Conservation (phyloP, 1,140 invertebrate species). For the Leptinotarsa texana region DNA sequence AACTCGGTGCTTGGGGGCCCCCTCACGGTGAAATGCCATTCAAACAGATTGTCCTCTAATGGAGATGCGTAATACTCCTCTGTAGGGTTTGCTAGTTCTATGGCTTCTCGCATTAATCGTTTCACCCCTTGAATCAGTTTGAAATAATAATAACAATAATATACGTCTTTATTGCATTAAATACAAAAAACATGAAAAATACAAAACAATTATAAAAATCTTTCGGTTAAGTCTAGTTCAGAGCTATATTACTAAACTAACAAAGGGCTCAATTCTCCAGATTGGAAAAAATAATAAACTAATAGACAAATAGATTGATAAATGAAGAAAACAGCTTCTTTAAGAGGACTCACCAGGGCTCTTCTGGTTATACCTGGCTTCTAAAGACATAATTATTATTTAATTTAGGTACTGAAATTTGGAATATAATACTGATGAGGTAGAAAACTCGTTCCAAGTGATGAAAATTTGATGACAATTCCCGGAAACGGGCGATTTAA, state of each 20-base stretch:
- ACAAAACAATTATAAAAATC: no score
- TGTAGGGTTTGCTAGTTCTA: slow-evolving; percentile 82
- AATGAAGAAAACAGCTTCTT: background rate
- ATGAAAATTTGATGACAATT: slow-evolving; percentile 11
- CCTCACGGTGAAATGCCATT: slow-evolving; percentile 96
- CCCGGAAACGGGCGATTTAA: slow-evolving; percentile 14
- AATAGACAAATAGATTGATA: background rate
- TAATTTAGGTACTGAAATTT: background rate
- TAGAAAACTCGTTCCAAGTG: background rate
- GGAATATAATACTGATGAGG: background rate
- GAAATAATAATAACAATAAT: background rate
- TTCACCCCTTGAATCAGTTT: slow-evolving; percentile 75
- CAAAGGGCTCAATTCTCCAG: no score
- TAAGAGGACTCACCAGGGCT: slow-evolving; percentile 52
- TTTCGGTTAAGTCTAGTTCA: no score
- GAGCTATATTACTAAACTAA: no score
- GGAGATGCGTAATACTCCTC: slow-evolving; percentile 91
- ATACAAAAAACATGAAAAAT: no score
- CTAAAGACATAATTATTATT: slow-evolving; percentile 41
- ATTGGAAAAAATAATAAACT: no score
- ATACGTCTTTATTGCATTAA: background rate
- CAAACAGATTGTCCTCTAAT: slow-evolving; percentile 94
- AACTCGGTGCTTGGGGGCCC: slow-evolving; percentile 88
- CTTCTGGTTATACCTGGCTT: slow-evolving; percentile 52
- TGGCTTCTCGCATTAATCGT: slow-evolving; percentile 89